A percentile compares a stretch with the other conserved stretches of the same genome.
Conservation (phyloP, 2,797 vertebrate species). For the Lithobates pipiens region DNA sequence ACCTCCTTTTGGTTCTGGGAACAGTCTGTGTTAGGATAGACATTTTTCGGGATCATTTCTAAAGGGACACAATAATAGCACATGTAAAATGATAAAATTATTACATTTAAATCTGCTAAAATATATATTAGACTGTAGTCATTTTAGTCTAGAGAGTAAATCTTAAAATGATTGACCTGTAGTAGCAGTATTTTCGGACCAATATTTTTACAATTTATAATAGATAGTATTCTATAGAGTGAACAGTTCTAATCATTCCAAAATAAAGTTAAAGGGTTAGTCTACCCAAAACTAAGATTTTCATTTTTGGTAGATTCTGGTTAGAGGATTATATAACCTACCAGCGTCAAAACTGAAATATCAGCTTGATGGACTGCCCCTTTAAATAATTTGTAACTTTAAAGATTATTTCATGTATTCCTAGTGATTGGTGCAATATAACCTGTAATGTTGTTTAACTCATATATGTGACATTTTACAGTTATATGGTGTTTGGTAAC, state of each 20-base stretch:
- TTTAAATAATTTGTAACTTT: slow-evolving; percentile 4
- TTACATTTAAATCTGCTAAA: neutral
- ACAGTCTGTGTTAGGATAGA: neutral
- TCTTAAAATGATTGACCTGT: neutral
- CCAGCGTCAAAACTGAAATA: neutral
- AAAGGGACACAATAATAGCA: neutral
- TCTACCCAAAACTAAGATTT: neutral
- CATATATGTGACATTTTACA: neutral
- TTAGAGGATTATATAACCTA: neutral
- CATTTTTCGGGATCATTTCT: neutral
- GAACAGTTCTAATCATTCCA: slow-evolving; percentile 3
- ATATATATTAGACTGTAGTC: neutral
- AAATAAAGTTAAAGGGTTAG: neutral
- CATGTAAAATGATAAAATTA: neutral
- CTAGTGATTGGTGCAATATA: neutral
- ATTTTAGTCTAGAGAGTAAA: neutral
- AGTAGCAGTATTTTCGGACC: neutral
- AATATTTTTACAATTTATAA: slow-evolving; percentile 10
- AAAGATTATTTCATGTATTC: neutral
- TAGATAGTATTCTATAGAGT: neutral
- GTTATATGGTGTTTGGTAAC: neutral
- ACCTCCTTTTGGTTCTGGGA: neutral
- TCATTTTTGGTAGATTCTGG: neutral
- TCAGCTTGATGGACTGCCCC: neutral
- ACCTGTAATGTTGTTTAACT: neutral